These are phyloP conservation scores for Diglossa cyanea DNA, from an alignment of 2,797 vertebrate species.

Conservation along the genomic window DNA sequence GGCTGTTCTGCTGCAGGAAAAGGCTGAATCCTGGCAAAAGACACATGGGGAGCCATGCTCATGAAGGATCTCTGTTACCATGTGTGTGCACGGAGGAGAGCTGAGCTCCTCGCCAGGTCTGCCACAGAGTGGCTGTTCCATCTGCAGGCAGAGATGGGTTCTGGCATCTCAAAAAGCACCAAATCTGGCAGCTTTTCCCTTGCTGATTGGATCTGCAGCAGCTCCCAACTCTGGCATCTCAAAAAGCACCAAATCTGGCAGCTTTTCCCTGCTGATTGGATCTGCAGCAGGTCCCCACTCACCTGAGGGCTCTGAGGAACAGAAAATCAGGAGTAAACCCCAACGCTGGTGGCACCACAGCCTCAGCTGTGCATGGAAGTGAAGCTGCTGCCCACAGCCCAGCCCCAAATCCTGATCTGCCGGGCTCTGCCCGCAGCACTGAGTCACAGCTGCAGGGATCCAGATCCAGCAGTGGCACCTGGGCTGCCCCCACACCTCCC, in stretches of 20 bases:
- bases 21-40: neutral
- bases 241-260: neutral
- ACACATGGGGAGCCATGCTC: rapidly evolving
- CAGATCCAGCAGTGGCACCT: neutral
- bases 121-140: neutral
- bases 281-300: neutral
- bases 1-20: neutral
- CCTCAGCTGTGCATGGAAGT: rapidly evolving
- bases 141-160: neutral
- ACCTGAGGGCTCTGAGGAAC: neutral
- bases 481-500: neutral
- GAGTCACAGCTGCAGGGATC: neutral
- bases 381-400: neutral
- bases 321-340: neutral
- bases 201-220: rapidly evolving
- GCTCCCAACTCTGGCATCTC: neutral
- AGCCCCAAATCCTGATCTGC: neutral
- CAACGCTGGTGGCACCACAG: neutral
- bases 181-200: neutral
- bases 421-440: neutral
- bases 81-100: rapidly evolving
- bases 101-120: rapidly evolving
- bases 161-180: neutral
- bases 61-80: neutral
- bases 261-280: neutral